These are phyloP conservation scores for Drosophila kuntzei DNA, from an alignment of 2,888 invertebrate species.

Conservation along the genomic window DNA sequence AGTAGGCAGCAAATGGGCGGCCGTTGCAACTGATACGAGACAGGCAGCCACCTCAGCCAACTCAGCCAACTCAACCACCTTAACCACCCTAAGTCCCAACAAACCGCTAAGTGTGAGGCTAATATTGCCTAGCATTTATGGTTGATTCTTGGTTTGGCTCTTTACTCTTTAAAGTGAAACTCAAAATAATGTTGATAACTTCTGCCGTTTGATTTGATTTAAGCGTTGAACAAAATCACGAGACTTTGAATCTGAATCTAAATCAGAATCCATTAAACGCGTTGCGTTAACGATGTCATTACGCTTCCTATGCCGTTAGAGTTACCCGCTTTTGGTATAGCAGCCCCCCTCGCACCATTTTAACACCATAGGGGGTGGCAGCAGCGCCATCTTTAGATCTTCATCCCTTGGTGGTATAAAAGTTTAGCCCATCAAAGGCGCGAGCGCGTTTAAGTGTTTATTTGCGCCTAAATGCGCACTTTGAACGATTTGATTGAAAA, in stretches of 20 bases:
- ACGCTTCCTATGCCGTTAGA: conserved; percentile 87
- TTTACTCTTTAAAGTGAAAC: conserved; percentile 59
- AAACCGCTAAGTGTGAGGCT: conserved; percentile 70
- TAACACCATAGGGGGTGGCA: conserved; percentile 17
- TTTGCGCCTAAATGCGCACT: conserved; percentile 83
- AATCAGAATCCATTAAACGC: conserved; percentile 68
- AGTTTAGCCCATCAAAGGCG: conserved; percentile 80
- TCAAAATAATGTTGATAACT: conserved; percentile 63
- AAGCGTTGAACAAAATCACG: conserved; percentile 38
- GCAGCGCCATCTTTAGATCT: conserved; percentile 42
- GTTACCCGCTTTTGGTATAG: conserved; percentile 32
- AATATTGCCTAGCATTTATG: conserved; percentile 39
- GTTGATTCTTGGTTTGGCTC: conserved; percentile 1
- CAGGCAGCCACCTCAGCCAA: conserved; percentile 16
- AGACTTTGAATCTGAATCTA: conserved; percentile 25
- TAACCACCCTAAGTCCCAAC: conserved; percentile 8
- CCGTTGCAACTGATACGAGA: conserved; percentile 64
- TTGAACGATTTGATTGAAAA: conserved; percentile 82
- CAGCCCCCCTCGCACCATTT: conserved; percentile 87
- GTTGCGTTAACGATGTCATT: conserved; percentile 78
- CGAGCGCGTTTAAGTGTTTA: conserved; percentile 82
- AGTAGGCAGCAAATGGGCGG: conserved; percentile 63
- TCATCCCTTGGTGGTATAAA: conserved; percentile 61
- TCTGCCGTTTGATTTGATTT: conserved; percentile 64
- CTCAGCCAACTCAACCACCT: background rate